Percentiles rank a stretch among this genome's conserved stretches.
These are phyloP conservation scores for Grammomys dolichurus DNA, from an alignment of 2,113 vertebrate genomes.

Conservation along the genomic window DNA sequence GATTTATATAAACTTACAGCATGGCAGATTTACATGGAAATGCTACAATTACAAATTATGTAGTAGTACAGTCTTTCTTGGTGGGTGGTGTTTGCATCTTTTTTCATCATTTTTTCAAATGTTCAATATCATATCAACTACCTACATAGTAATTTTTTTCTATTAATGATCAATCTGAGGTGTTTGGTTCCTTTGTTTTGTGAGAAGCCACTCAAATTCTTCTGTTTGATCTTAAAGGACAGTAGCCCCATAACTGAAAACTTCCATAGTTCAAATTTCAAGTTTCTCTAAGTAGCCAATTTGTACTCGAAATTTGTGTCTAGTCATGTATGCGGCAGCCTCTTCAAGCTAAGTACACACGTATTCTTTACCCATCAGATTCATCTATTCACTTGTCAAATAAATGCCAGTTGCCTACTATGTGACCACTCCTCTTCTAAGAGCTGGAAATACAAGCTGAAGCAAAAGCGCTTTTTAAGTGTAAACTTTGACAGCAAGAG, in stretches of 20 bases:
- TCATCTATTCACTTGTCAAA: background rate
- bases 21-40: background rate
- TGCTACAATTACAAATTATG: background rate
- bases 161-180: background rate
- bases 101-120: too few species aligned
- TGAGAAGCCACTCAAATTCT: background rate
- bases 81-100: background rate
- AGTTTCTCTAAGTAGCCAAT: background rate
- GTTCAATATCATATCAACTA: background rate
- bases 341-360: background rate
- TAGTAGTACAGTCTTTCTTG: background rate
- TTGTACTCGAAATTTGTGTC: background rate
- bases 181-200: background rate
- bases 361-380: background rate
- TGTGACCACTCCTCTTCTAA: background rate
- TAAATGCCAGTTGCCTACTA: background rate
- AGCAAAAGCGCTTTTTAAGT: background rate
- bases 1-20: background rate
- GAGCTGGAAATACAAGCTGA: background rate
- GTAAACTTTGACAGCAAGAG: background rate
- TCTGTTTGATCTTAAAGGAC: background rate
- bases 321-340: background rate
- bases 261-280: background rate
- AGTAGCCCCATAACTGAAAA: background rate
- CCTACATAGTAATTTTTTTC: background rate